Conservation (phyloP, 2,888 invertebrate species). For the Heliconius ismenius region DNA sequence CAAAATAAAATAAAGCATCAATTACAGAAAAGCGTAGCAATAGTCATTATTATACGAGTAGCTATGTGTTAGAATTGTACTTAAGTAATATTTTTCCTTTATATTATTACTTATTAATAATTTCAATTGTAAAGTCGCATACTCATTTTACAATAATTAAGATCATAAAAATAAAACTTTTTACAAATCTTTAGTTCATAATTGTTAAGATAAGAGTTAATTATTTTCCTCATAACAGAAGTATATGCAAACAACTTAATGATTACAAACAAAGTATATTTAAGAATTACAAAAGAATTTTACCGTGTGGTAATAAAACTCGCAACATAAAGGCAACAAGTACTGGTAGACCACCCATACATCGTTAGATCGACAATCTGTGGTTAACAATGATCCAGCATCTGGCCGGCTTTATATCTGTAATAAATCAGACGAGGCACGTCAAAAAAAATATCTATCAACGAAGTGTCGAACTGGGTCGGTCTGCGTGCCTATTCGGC, state of each 20-base stretch:
- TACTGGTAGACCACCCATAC: conserved; percentile 65
- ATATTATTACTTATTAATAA: not conserved
- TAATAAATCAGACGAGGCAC: conserved; percentile 70
- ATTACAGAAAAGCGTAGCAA: conserved; percentile 15
- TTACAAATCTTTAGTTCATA: not conserved
- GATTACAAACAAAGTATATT: not conserved
- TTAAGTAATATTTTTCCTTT: not conserved
- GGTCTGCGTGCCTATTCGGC: conserved; percentile 51
- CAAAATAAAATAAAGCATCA: conserved; percentile 43
- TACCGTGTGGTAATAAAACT: conserved; percentile 49
- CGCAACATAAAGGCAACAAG: conserved; percentile 46
- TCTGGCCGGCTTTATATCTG: conserved; percentile 69
- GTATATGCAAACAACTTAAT: not conserved
- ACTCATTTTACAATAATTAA: not conserved
- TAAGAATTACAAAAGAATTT: conserved; percentile 12
- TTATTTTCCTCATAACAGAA: not conserved
- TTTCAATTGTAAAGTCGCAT: not conserved
- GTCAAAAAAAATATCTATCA: conserved; percentile 60
- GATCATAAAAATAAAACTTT: not conserved
- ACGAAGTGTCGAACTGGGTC: conserved; percentile 68
- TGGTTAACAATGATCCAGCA: conserved; percentile 61
- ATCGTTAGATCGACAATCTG: conserved; percentile 55
- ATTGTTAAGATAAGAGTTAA: not conserved
- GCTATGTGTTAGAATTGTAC: not conserved
- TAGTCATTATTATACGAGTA: not conserved